These are phyloP conservation scores for Rhegmatorhina hoffmannsi DNA, from an alignment of 2,113 vertebrate species.

Conservation along the genomic window DNA sequence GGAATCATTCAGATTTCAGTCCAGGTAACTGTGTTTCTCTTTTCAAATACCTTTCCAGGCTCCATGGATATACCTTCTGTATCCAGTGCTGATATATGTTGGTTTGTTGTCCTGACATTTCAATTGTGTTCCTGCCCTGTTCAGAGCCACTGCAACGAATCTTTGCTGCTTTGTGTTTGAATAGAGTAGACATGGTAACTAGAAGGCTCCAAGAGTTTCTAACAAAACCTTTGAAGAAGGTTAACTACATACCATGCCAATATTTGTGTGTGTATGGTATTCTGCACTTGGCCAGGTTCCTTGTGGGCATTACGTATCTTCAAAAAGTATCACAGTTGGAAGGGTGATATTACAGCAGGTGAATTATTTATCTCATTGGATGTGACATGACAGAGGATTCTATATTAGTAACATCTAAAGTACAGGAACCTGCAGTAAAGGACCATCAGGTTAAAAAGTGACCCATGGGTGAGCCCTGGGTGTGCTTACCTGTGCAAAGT, in stretches of 20 bases:
- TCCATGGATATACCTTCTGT: not conserved
- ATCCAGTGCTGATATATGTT: not conserved
- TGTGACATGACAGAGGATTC: not conserved
- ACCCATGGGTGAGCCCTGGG: not conserved
- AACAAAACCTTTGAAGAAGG: not conserved
- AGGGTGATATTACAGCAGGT: not conserved
- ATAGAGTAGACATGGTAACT: not conserved
- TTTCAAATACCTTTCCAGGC: not conserved
- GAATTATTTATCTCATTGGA: not conserved
- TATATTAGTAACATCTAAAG: not conserved
- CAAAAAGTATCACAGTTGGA: not conserved
- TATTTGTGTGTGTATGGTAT: not conserved
- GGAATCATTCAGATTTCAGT: not conserved
- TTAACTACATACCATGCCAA: not conserved
- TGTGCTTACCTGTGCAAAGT: not conserved
- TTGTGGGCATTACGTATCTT: not conserved
- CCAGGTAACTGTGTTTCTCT: not conserved
- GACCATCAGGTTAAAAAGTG: not conserved
- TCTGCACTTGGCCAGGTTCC: not conserved
- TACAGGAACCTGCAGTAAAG: not conserved
- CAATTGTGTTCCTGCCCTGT: not conserved
- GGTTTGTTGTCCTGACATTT: slow-evolving; percentile 2
- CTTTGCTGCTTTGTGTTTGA: slow-evolving; percentile 1
- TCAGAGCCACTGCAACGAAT: not conserved
- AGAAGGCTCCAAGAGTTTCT: not conserved